Evolutionary conservation across 1,140 invertebrate species (phyloP).

Genomic region (Metaphire vulgaris): DNA sequence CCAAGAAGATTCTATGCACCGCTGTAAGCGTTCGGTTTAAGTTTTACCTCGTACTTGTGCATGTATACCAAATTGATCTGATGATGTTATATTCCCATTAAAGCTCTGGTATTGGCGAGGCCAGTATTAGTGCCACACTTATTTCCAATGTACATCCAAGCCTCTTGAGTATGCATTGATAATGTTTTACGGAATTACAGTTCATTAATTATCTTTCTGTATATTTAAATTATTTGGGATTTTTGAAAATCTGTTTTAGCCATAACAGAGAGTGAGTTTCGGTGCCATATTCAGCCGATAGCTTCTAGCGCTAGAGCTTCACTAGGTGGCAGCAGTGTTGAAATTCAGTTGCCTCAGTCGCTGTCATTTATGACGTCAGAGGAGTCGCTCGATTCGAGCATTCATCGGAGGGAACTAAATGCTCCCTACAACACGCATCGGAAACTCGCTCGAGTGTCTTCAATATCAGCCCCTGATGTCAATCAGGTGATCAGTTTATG

Average conservation of each 20-base stretch:
- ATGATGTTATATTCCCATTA: too few species aligned
- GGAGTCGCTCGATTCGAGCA: conserved; percentile 19
- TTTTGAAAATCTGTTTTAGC: not conserved
- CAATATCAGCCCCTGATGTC: conserved; percentile 26
- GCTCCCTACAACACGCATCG: conserved; percentile 19
- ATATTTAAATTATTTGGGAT: too few species aligned
- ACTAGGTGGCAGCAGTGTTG: not conserved
- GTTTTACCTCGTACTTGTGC: too few species aligned
- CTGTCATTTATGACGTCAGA: conserved; percentile 17
- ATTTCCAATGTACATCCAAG: too few species aligned
- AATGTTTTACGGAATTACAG: too few species aligned
- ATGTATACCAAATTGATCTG: too few species aligned
- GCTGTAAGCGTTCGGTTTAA: not conserved
- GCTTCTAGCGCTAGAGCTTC: not conserved
- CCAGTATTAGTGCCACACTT: too few species aligned
- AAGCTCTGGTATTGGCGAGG: too few species aligned
- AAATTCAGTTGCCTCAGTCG: not conserved
- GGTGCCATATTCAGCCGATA: not conserved
- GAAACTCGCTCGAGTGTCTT: conserved; percentile 23
- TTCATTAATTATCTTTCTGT: too few species aligned
- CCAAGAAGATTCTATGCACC: not conserved
- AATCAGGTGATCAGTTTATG: conserved; percentile 26
- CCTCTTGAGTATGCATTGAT: too few species aligned
- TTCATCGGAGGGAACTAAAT: not conserved
- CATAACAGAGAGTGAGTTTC: not conserved